phyloP scores from a whole-genome alignment of 1,140 invertebrate species.

The Hyphantria cunea region DNA sequence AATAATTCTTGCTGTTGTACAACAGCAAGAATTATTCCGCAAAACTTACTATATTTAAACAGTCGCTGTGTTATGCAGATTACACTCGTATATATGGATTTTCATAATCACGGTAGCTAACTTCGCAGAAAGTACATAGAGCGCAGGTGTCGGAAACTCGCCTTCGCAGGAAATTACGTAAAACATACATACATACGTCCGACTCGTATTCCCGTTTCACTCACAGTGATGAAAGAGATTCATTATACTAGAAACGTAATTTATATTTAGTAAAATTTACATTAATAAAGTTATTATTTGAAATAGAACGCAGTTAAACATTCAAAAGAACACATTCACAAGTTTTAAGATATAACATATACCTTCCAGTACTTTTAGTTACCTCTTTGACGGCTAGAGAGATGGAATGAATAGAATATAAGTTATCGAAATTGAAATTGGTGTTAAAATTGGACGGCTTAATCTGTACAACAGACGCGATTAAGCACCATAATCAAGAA shows the following conservation, averaged over 20 bases:
- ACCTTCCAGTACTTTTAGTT: too few relatives aligned
- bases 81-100: slow-evolving; percentile 31
- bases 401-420: too few relatives aligned
- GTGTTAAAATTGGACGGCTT: too few relatives aligned
- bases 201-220: slow-evolving; percentile 12
- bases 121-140: slow-evolving; percentile 20
- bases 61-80: slow-evolving; percentile 30
- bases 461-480: too few relatives aligned
- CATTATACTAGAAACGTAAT: neutral
- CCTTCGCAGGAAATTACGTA: slow-evolving; percentile 27
- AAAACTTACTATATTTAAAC: slow-evolving; percentile 21
- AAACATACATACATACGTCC: slow-evolving; percentile 20
- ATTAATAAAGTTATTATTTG: neutral
- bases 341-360: too few relatives aligned
- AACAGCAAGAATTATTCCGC: slow-evolving; percentile 6
- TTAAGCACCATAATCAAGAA: too few relatives aligned
- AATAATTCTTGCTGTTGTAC: too few relatives aligned
- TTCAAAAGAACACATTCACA: too few relatives aligned
- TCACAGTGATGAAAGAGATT: slow-evolving; percentile 18
- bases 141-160: slow-evolving; percentile 36
- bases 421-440: too few relatives aligned
- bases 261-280: neutral
- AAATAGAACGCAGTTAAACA: too few relatives aligned
- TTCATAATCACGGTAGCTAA: slow-evolving; percentile 36
- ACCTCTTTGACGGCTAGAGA: too few relatives aligned